Base-by-base conservation (phyloP, 2,797 vertebrate genomes). In the Catharus ustulatus region DNA sequence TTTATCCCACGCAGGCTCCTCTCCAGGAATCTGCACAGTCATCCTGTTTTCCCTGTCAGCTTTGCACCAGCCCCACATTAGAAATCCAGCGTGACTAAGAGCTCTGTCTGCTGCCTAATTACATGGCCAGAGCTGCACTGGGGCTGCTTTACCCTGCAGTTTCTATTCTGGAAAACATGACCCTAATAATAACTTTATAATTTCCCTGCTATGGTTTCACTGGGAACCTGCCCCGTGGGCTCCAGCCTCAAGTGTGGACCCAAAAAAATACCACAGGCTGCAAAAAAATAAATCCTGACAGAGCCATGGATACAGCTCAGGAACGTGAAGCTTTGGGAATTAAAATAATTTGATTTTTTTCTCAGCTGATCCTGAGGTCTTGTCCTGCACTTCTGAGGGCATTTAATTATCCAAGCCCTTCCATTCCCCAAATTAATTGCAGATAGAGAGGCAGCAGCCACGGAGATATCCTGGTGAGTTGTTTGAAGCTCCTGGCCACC, bases 11-110 rank as follows among this genome's bases (percentile, higher is more conserved):
- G 54, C 76, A 58, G 78, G 7, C 18, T 82, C 29, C 68, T 62
- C 82, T 83, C 45, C 73, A 54, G 75, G 72, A 89, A 84, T 38
- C 49, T 86, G 94, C 85, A 45, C 5, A 64, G 34, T 91, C 89
- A 84, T 30, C 79, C 42, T 29, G 46, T 7, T 66, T 77, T 57
- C 69, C 73, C 87, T 54, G 24, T 72, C 91, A 82, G 80, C 58
- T 66, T 18, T 89, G 69, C 66, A 48, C 3, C 36, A 69, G 77
- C 38, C 63, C 54, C 40, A 10, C 17, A 7, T 11, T 16, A 64
- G 49, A 87, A 93, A 81, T 42, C 10, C 6, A 64, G 78, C 36
- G 23, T 89, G 90, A 71, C 71, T 85, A 15, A 87, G 71, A 77
- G 5, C 26, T 49, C 68, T 77, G 57, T 36, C 58, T 87, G 15